Conservation (phyloP, 2,888 invertebrate genomes). For the Azorinus chamasolen region DNA sequence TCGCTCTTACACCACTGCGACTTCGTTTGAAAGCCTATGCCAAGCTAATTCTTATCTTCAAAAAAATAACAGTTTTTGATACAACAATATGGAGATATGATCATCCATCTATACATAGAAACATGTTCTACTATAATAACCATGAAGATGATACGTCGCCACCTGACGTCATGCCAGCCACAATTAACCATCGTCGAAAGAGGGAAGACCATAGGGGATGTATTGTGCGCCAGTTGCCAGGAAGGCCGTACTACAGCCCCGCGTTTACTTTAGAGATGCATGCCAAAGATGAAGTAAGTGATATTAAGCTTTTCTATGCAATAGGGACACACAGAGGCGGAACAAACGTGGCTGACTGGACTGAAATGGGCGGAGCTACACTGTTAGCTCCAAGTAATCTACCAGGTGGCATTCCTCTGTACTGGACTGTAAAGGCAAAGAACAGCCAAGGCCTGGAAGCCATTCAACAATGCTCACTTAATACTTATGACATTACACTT, state of each 20-base stretch:
- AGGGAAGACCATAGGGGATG: conserved; percentile 56
- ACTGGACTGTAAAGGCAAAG: conserved; percentile 74
- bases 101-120: conserved; percentile 46
- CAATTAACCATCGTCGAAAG: conserved; percentile 36
- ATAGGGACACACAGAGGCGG: conserved; percentile 70
- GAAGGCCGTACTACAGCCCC: conserved; percentile 60
- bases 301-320: conserved; percentile 65
- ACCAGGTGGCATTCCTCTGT: conserved; percentile 71
- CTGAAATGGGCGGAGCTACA: conserved; percentile 67
- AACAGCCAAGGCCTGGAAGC: conserved; percentile 73
- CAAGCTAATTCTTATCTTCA: conserved; percentile 41
- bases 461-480: conserved; percentile 63
- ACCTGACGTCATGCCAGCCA: conserved; percentile 48
- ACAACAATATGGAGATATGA: conserved; percentile 65
- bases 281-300: conserved; percentile 67
- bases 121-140: conserved; percentile 59
- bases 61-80: conserved; percentile 58
- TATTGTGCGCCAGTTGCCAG: conserved; percentile 64
- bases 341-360: conserved; percentile 66
- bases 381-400: conserved; percentile 60
- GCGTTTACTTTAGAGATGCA: conserved; percentile 68
- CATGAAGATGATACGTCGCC: conserved; percentile 57
- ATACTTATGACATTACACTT: conserved; percentile 75
- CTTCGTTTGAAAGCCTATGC: conserved; percentile 64
- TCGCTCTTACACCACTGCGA: conserved; percentile 60